Evolutionary conservation across 1,140 invertebrate genomes (phyloP), one percentile per base, ranked within the genome.

Genomic region (Drosophila prosaltans): DNA sequence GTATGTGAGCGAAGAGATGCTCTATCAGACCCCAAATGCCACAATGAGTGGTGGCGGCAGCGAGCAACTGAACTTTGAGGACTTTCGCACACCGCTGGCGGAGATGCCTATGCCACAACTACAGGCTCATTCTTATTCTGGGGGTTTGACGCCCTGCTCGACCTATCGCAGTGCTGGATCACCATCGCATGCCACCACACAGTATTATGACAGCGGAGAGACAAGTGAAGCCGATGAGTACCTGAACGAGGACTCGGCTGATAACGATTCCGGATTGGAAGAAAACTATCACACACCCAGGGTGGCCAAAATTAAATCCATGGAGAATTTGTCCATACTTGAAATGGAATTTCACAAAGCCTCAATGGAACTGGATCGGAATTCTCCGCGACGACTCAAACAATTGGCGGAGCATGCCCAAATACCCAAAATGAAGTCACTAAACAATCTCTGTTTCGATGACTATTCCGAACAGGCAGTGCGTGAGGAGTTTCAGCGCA

Each of bases 261-360:
- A 91, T 40, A 88, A 92, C 21, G 92, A 92, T 63, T 92, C 91
- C 0, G 91, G 91, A 5, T 62, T 92, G 10, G 92, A 92, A 74
- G 91, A 92, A 36, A 92, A 92, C 62, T 92, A 70, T 21, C 89
- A 91, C 45, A 92, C 91, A 30, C 91, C 91, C 0, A 75, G 91
- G 1, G 91, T 92, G 61, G 78, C 90, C 8, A 92, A 92, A 81
- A 91, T 92, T 28, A 92, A 92, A 63, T 92, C 91, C 0, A 92
- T 92, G 91, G 91, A 92, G 64, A 92, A 92, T 78, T 65, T 92
- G 7, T 92, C 91, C 21, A 88, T 92, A 59, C 65, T 92, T 1
- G 91, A 92, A 61, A 92, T 92, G 91, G 89, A 92, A 32, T 92
- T 92, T 32, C 89, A 92, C 65, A 90, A 86, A 51, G 91, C 91